Evolutionary conservation across 1,140 invertebrate species (phyloP).

Genomic region (Drosophila hydei): DNA sequence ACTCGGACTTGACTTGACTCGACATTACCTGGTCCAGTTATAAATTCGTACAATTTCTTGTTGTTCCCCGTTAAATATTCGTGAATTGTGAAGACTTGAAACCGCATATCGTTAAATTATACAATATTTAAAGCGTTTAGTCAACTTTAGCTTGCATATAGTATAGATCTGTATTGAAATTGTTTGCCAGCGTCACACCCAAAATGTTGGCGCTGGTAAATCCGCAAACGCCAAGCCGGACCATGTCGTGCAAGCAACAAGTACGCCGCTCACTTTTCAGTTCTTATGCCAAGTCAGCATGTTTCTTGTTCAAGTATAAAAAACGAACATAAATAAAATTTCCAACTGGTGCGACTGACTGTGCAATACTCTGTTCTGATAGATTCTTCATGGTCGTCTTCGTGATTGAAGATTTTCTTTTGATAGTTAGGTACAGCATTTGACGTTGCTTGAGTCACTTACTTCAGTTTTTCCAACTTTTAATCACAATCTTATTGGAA

Average conservation of each 20-base stretch:
- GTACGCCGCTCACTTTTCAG: conserved; percentile 64
- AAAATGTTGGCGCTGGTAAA: conserved; percentile 43
- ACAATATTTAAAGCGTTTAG: too few relatives aligned
- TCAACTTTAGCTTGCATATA: conserved; percentile 13
- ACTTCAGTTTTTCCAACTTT: too few relatives aligned
- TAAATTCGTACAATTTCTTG: too few relatives aligned
- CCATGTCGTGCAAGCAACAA: conserved; percentile 31
- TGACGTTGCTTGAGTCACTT: too few relatives aligned
- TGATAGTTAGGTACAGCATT: too few relatives aligned
- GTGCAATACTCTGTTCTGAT: background rate
- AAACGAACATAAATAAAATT: background rate
- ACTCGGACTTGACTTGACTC: too few relatives aligned
- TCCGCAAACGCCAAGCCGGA: conserved; percentile 15
- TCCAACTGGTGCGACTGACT: background rate
- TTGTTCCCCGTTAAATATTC: too few relatives aligned
- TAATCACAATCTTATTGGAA: too few relatives aligned
- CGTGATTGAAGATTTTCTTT: too few relatives aligned
- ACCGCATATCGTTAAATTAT: too few relatives aligned
- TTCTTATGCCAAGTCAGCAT: conserved; percentile 54
- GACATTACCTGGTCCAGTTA: too few relatives aligned
- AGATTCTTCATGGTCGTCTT: background rate
- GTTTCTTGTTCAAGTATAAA: conserved; percentile 17
- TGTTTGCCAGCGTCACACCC: conserved; percentile 53
- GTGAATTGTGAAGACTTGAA: too few relatives aligned
- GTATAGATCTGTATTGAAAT: conserved; percentile 13